Evolutionary conservation across 1,140 invertebrate genomes (phyloP), one percentile per base, ranked within the genome.

Genomic region (Tenebrio molitor): DNA sequence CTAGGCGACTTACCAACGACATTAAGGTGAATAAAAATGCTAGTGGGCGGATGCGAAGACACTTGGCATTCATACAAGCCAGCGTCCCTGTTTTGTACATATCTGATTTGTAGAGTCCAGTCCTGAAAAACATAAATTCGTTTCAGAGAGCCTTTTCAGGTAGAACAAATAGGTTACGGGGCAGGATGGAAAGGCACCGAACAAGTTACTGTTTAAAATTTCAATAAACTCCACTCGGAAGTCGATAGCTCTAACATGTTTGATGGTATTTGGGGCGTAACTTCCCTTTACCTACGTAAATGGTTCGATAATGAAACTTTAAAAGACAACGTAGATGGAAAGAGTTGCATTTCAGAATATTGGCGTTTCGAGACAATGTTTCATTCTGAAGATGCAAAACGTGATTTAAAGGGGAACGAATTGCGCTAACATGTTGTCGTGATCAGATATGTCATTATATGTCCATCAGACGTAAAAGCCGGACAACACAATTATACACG

Each of bases 71-170:
- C 91, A 81, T 92, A 93, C 68, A 88, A 83, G 1, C 91, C 91
- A 15, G 87, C 88, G 76, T 93, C 91, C 58, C 87, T 83, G 6
- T 86, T 81, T 80, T 91, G 88, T 2, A 90, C 88, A 83, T 94
- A 97, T 85, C 95, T 95, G 81, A 98, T 97, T 85, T 96, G 92
- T 77, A 98, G 86, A 64, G 93, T 95, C 95, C 95, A 98, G 83
- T 94, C 92, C 81, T 82, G 78, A 42, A 82, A 81, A 44, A 75
- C 72, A 33, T 41, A 75, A 41, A 44, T 25, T 66, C 36, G 10
- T n/a, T 39, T 14, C 10, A 65, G 41, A 29, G 34, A 64, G 33
- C 23, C 23, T 53, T 53, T 15, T 23, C 5, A 23, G 14, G 7
- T 8, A 34, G 53, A 50, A 58, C 50, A 58, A 58, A 3, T 1